A percentile compares a stretch with the other conserved stretches of the same genome.
Evolutionary conservation across 2,888 invertebrate species (phyloP).

Genomic region (Hirtodrosophila alboralis): DNA sequence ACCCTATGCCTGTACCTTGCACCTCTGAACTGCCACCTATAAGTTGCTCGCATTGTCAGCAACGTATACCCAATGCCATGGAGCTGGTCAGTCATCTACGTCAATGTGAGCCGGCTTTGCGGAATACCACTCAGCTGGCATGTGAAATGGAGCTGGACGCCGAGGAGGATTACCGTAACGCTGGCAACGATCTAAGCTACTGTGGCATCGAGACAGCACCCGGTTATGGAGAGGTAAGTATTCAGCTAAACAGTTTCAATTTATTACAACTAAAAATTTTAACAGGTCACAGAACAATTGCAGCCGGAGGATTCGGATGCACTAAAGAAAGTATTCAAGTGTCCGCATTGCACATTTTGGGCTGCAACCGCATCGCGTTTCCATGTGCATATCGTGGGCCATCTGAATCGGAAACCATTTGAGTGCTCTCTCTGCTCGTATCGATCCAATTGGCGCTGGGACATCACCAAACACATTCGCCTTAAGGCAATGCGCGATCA

Average conservation of each 20-base stretch:
- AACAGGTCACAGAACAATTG: slow-evolving; percentile 85
- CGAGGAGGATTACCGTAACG: slow-evolving; percentile 54
- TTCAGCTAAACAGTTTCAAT: too few relatives aligned
- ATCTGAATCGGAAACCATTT: slow-evolving; percentile 96
- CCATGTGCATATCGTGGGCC: slow-evolving; percentile 96
- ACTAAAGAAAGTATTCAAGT: slow-evolving; percentile 93
- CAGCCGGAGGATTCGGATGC: slow-evolving; percentile 87
- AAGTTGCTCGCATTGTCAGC: slow-evolving; percentile 53
- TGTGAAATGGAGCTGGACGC: slow-evolving; percentile 37
- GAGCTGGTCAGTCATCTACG: slow-evolving; percentile 56
- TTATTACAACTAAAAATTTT: neutral
- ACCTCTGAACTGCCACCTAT: slow-evolving; percentile 22
- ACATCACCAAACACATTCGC: slow-evolving; percentile 97
- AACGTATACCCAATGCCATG: slow-evolving; percentile 40
- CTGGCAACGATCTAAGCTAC: slow-evolving; percentile 81
- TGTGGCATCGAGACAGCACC: slow-evolving; percentile 85
- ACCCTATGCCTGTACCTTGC: neutral
- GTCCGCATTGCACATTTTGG: slow-evolving; percentile 96
- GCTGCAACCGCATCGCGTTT: slow-evolving; percentile 97
- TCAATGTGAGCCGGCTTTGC: slow-evolving; percentile 38
- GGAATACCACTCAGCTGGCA: slow-evolving; percentile 33
- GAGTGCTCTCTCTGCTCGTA: slow-evolving; percentile 97
- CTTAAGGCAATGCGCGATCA: slow-evolving; percentile 93
- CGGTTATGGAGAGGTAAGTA: slow-evolving; percentile 85
- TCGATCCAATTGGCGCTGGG: slow-evolving; percentile 98